Evolutionary conservation across 2,888 invertebrate genomes (phyloP).

Genomic region (Sphaeridia pumilis): DNA sequence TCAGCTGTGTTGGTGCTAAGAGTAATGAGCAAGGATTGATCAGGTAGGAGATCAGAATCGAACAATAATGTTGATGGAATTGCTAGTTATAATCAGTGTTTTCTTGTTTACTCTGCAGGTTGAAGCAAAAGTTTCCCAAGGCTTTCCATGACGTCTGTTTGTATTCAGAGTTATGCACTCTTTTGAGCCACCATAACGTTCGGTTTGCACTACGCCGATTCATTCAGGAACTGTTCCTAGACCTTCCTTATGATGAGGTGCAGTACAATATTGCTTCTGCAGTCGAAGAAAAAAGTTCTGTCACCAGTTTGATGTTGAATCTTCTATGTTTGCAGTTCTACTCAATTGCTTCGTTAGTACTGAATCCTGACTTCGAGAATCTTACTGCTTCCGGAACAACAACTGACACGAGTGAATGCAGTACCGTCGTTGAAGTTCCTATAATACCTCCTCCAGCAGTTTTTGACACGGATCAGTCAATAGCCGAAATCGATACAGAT

Average conservation of each 20-base stretch:
- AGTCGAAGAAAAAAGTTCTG: not conserved
- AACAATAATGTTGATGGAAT: not conserved
- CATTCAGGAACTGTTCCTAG: constrained; percentile 85
- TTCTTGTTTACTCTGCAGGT: constrained; percentile 35
- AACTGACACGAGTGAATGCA: constrained; percentile 12
- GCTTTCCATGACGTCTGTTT: constrained; percentile 68
- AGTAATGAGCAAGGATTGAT: constrained; percentile 71
- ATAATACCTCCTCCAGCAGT: not conserved
- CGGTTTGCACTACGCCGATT: constrained; percentile 72
- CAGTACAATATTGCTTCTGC: not conserved
- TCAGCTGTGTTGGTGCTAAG: constrained; percentile 66
- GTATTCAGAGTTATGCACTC: constrained; percentile 78
- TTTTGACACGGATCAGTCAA: not conserved
- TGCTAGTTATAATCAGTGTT: not conserved
- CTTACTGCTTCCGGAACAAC: constrained; percentile 7
- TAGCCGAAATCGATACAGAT: constrained; percentile 9
- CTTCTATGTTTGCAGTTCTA: constrained; percentile 9
- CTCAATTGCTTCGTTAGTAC: constrained; percentile 5
- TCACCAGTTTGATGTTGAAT: not conserved
- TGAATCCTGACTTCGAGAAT: constrained; percentile 8
- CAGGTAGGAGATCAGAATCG: constrained; percentile 39
- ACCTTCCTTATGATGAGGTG: constrained; percentile 58
- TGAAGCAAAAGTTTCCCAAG: constrained; percentile 47
- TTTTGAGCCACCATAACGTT: constrained; percentile 67
- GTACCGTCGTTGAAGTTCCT: constrained; percentile 13